Conservation (phyloP, 92 coral and sea anemone genomes). For the Zoanthus gigantus region DNA sequence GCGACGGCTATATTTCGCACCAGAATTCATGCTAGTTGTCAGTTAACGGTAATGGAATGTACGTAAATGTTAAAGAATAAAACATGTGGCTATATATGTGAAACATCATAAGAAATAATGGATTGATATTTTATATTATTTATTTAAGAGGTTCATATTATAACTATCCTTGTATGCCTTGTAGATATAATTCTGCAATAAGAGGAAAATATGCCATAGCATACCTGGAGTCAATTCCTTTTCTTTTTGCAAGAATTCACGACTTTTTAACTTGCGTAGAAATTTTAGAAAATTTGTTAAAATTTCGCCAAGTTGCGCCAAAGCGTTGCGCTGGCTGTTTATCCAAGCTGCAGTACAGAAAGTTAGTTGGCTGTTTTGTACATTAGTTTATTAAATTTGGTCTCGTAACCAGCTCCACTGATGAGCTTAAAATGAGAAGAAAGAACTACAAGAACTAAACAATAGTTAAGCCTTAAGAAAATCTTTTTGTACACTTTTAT, state of each 20-base stretch:
- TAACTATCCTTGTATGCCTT: neutral
- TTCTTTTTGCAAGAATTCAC: neutral
- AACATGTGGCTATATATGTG: conserved; percentile 19
- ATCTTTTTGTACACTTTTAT: neutral
- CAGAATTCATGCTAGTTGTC: neutral
- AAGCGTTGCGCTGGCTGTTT: neutral
- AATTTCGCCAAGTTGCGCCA: neutral
- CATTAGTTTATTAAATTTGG: neutral
- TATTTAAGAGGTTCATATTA: conserved; percentile 56
- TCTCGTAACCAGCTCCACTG: neutral
- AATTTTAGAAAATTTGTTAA: neutral
- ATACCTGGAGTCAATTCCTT: neutral
- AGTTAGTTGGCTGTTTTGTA: neutral
- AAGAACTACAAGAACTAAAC: neutral
- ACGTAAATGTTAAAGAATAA: neutral
- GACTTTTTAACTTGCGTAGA: neutral
- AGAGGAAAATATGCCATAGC: neutral
- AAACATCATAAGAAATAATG: conserved; percentile 61
- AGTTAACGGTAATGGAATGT: neutral
- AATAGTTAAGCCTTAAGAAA: neutral
- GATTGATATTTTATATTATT: conserved; percentile 72
- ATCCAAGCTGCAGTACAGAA: neutral
- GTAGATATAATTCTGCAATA: neutral
- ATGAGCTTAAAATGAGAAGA: neutral
- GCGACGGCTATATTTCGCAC: neutral